Conservation (phyloP, 1,140 invertebrate genomes). For the Cephus cinctus region DNA sequence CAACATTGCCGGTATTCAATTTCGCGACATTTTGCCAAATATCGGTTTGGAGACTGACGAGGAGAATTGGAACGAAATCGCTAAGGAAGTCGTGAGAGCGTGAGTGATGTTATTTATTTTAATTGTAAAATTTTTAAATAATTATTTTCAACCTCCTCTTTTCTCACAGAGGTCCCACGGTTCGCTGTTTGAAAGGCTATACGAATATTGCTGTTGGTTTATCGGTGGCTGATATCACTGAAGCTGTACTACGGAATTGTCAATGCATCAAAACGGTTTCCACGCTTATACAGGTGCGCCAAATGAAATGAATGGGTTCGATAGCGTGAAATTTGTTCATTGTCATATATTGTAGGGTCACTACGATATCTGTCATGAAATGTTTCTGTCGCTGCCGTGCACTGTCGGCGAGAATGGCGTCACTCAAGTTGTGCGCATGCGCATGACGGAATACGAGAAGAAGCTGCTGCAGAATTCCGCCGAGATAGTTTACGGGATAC, state of each 20-base stretch:
- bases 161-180: constrained; percentile 49
- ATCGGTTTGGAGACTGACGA: constrained; percentile 57
- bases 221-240: constrained; percentile 55
- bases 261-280: constrained; percentile 58
- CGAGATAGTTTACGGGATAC: constrained; percentile 45
- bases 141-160: too few relatives aligned
- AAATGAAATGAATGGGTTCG: too few relatives aligned
- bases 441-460: constrained; percentile 57
- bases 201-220: constrained; percentile 59
- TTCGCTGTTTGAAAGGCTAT: constrained; percentile 61
- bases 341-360: constrained; percentile 48
- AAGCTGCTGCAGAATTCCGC: constrained; percentile 55
- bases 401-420: constrained; percentile 59
- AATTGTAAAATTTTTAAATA: not conserved
- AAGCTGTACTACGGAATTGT: constrained; percentile 55
- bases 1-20: constrained; percentile 62
- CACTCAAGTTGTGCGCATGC: constrained; percentile 58
- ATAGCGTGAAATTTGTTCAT: not conserved
- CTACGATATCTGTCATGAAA: constrained; percentile 60
- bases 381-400: constrained; percentile 62
- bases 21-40: constrained; percentile 58
- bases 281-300: constrained; percentile 57
- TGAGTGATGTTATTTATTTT: constrained; percentile 29
- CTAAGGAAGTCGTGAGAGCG: constrained; percentile 58
- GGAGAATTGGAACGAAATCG: constrained; percentile 58